Evolutionary conservation across 2,888 invertebrate genomes (phyloP).

Genomic region (Pheosia tremula): DNA sequence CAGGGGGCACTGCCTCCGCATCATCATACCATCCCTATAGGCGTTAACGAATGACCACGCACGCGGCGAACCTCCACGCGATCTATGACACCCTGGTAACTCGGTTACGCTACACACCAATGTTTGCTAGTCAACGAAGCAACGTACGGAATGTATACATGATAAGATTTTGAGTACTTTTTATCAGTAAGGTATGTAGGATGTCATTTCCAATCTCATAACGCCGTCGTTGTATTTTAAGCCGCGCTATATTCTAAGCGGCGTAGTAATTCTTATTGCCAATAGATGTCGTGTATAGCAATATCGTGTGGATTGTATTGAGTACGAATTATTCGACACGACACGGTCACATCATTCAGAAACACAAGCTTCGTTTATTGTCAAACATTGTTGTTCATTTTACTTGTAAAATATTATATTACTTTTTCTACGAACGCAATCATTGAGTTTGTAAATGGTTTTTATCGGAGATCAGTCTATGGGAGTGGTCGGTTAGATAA

Average conservation of each 20-base stretch:
- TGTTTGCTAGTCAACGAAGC: constrained; percentile 41
- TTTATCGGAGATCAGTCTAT: constrained; percentile 62
- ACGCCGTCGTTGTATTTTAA: constrained; percentile 18
- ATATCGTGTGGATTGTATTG: background rate
- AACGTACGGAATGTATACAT: background rate
- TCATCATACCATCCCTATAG: constrained; percentile 81
- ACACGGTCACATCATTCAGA: background rate
- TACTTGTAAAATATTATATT: constrained; percentile 72
- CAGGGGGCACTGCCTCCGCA: constrained; percentile 64
- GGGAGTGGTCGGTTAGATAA: constrained; percentile 43
- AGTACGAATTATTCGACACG: too few species aligned
- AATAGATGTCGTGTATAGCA: constrained; percentile 26
- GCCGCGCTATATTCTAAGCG: constrained; percentile 37
- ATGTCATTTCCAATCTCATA: background rate
- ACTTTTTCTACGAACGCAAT: constrained; percentile 74
- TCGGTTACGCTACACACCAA: constrained; percentile 27
- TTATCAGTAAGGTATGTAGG: constrained; percentile 5
- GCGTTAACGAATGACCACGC: constrained; percentile 61
- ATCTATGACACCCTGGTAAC: constrained; percentile 38
- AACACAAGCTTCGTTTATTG: constrained; percentile 33
- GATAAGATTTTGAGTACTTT: constrained; percentile 5
- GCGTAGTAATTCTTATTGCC: constrained; percentile 25
- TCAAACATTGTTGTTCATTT: constrained; percentile 50
- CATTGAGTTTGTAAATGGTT: constrained; percentile 77
- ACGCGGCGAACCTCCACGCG: constrained; percentile 15